Percentiles rank a stretch among this genome's conserved stretches.
Conservation (phyloP, 1,140 invertebrate species). For the Phymorhynchus buccinoides region DNA sequence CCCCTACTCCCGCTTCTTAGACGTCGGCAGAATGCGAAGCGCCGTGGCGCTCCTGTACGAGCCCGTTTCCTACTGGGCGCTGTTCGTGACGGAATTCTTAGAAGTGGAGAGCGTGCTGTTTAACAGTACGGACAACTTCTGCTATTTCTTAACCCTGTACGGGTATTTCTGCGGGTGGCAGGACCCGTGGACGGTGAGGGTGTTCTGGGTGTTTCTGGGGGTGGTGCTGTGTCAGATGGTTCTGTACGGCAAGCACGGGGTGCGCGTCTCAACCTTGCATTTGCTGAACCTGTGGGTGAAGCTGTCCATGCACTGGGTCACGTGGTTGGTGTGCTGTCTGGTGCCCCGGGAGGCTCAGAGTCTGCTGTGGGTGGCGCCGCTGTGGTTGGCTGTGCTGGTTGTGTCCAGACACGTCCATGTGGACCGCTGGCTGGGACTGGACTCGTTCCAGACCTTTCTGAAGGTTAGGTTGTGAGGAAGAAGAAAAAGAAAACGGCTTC, state of each 20-base stretch:
- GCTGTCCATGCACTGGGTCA: slow-evolving; percentile 33
- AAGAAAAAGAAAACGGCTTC: neutral
- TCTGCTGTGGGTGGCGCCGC: slow-evolving; percentile 28
- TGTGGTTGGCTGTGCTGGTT: slow-evolving; percentile 12
- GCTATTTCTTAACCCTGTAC: slow-evolving; percentile 32
- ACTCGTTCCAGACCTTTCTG: neutral
- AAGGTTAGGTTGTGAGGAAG: neutral
- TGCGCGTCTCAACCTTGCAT: neutral
- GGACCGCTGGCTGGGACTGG: neutral
- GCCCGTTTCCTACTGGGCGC: slow-evolving; percentile 34
- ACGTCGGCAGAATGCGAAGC: neutral
- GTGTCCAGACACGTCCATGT: neutral
- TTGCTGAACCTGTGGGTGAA: neutral
- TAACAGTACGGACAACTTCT: slow-evolving; percentile 29
- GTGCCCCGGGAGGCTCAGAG: slow-evolving; percentile 22
- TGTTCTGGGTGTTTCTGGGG: neutral
- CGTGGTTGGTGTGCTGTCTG: slow-evolving; percentile 9
- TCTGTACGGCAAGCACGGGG: neutral
- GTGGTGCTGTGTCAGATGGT: neutral
- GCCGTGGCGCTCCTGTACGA: slow-evolving; percentile 29
- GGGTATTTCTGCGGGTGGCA: slow-evolving; percentile 35
- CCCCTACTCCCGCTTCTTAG: slow-evolving; percentile 7
- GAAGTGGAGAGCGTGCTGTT: slow-evolving; percentile 33
- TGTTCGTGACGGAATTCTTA: slow-evolving; percentile 1
- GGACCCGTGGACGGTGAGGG: neutral